A percentile compares a stretch with the other conserved stretches of the same genome.
Conservation (phyloP, 1,140 invertebrate species). For the Sesamia nonagrioides region DNA sequence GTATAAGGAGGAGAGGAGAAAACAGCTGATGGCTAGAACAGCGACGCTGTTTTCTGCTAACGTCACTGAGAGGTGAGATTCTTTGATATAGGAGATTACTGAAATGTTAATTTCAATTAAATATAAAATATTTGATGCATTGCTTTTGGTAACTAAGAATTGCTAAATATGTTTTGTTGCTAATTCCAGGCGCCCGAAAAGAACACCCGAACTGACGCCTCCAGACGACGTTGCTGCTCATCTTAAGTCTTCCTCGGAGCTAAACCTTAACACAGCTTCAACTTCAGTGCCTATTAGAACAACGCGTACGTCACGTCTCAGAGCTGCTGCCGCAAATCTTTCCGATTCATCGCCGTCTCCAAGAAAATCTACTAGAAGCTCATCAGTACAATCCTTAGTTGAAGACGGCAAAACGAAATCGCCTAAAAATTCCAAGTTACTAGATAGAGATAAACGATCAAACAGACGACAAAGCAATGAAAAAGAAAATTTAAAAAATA, state of each 20-base stretch:
- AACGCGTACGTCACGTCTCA: constrained; percentile 91
- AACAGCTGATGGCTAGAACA: constrained; percentile 87
- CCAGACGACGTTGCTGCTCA: constrained; percentile 73
- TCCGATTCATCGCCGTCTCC: constrained; percentile 69
- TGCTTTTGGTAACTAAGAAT: neutral
- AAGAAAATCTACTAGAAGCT: constrained; percentile 80
- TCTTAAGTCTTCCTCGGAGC: constrained; percentile 82
- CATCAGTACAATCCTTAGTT: constrained; percentile 77
- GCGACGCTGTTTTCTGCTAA: constrained; percentile 81
- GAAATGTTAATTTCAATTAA: neutral
- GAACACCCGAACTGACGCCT: constrained; percentile 64
- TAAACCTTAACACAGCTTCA: constrained; percentile 84
- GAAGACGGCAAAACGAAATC: constrained; percentile 77
- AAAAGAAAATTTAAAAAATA: constrained; percentile 80
- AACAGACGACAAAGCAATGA: constrained; percentile 77
- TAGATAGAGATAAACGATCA: constrained; percentile 82
- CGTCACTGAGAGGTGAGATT: constrained; percentile 79
- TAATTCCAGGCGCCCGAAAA: constrained; percentile 79
- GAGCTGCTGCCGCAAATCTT: constrained; percentile 88
- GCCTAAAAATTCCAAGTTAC: constrained; percentile 75
- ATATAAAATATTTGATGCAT: neutral
- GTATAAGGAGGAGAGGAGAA: constrained; percentile 90
- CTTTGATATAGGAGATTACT: neutral
- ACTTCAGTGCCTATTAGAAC: constrained; percentile 88
- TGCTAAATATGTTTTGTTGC: constrained; percentile 35